Evolutionary conservation across 2,113 vertebrate species (phyloP).

Genomic region (Paracanthobrama guichenoti): DNA sequence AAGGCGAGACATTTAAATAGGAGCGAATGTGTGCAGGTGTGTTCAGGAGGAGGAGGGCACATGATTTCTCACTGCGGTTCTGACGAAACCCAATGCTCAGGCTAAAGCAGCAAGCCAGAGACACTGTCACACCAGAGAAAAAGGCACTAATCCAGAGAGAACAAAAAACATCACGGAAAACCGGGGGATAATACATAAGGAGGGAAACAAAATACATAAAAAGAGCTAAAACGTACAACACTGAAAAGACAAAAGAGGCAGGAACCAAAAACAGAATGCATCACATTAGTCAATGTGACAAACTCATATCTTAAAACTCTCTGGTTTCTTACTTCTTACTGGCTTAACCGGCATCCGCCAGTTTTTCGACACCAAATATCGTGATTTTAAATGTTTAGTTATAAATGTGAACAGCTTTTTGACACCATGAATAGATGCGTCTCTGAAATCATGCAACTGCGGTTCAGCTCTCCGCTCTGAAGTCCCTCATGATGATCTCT

Average conservation of each 20-base stretch:
- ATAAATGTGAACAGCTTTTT: constrained; percentile 18
- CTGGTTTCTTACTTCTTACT: constrained; percentile 58
- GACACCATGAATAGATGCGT: constrained; percentile 45
- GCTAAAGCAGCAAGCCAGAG: constrained; percentile 71
- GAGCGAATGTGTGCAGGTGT: constrained; percentile 68
- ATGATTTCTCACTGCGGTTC: constrained; percentile 67
- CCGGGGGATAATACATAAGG: constrained; percentile 44
- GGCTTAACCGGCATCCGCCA: constrained; percentile 53
- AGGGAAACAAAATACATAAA: constrained; percentile 60
- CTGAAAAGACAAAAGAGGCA: constrained; percentile 43
- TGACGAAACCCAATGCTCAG: constrained; percentile 54
- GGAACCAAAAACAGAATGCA: constrained; percentile 42
- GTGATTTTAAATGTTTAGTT: constrained; percentile 25
- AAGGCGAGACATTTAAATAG: constrained; percentile 77
- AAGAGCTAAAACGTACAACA: constrained; percentile 67
- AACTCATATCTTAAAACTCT: constrained; percentile 69
- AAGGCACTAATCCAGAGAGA: constrained; percentile 83
- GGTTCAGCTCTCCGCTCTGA: constrained; percentile 67
- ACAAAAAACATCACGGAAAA: constrained; percentile 58
- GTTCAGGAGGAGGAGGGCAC: constrained; percentile 58
- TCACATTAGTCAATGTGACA: constrained; percentile 68
- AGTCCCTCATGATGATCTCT: constrained; percentile 66
- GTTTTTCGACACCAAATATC: constrained; percentile 49
- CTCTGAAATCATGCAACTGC: constrained; percentile 64
- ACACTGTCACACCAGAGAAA: constrained; percentile 78